Conservation (phyloP, 2,113 vertebrate genomes). For the Callionymus lyra region DNA sequence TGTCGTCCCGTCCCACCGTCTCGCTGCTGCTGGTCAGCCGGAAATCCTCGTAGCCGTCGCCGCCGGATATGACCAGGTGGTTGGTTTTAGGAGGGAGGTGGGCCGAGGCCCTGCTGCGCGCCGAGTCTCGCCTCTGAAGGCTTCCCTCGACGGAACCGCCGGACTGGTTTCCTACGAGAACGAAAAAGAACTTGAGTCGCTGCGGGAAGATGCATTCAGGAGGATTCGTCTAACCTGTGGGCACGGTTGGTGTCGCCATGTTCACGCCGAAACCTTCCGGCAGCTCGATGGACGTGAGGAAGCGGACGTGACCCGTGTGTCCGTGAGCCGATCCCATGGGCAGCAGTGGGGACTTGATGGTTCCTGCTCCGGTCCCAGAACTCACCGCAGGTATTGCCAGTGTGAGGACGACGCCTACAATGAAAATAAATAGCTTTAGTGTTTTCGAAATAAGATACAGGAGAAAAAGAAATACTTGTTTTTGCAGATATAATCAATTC, state of each 20-base stretch:
- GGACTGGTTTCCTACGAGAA: slow-evolving; percentile 46
- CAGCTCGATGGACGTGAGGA: slow-evolving; percentile 88
- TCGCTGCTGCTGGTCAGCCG: slow-evolving; percentile 88
- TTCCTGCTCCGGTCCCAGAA: slow-evolving; percentile 58
- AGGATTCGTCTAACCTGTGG: slow-evolving; percentile 34
- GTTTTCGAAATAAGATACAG: no score
- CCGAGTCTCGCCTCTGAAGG: slow-evolving; percentile 71
- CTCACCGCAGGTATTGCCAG: slow-evolving; percentile 70
- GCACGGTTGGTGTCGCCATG: slow-evolving; percentile 49
- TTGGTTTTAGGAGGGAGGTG: slow-evolving; percentile 72
- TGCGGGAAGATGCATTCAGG: background rate
- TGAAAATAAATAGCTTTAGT: background rate
- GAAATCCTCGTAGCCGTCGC: slow-evolving; percentile 95
- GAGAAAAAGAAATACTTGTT: no score
- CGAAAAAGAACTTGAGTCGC: background rate
- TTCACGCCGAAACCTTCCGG: slow-evolving; percentile 81
- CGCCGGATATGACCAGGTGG: slow-evolving; percentile 90
- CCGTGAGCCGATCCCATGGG: slow-evolving; percentile 88
- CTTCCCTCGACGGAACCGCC: slow-evolving; percentile 55
- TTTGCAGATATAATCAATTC: no score
- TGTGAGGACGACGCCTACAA: slow-evolving; percentile 81
- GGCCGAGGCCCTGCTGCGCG: slow-evolving; percentile 63
- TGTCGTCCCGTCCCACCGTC: slow-evolving; percentile 90
- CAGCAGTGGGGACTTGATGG: slow-evolving; percentile 62
- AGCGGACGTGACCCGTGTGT: slow-evolving; percentile 94